Base-by-base conservation (phyloP, 2,888 invertebrate species). In the Disparrhopalites patrizii region DNA sequence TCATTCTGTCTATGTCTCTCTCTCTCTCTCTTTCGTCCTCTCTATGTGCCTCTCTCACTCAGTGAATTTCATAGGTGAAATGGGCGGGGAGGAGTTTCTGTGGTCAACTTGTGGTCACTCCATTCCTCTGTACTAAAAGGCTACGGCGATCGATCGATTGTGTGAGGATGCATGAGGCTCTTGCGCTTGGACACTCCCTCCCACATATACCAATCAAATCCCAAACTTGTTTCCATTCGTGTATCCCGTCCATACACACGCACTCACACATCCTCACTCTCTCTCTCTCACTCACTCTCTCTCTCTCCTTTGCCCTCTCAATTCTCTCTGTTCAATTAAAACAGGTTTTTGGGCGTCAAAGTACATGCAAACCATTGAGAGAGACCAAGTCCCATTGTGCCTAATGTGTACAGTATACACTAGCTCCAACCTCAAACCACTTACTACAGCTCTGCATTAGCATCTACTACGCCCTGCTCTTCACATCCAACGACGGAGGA, bases 41-140 rank as follows among this genome's bases (percentile, higher is more conserved):
- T n/a, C n/a, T n/a, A n/a, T n/a, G n/a, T n/a, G n/a, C n/a, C n/a
- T 52, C 18, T 28, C 61, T 20, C 40, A 27, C 30, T 28, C 54
- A 40, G 3, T 64, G 64, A 50, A 56, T 64, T 64, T 55, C 33
- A 64, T 64, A 64, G 64, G 64, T 64, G 64, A 64, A 55, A 18
- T 51, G 27, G 27, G 51, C 8, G 18, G 51, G 56, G 66, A 62
- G 23, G 61, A 62, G 56, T 61, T 62, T 61, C n/a, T 63, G 67
- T 62, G 67, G 67, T 67, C 67, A 67, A 27, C 58, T 64, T 63
- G 67, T 67, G 67, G 67, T 67, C 67, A 65, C 50, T 58, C 36
- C 51, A 63, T 28, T 62, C n/a, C n/a, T 63, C 50, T 36, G 33
- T 62, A 31, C 54, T 54, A 61, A 62, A 54, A 62, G 66, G 62